A percentile compares a stretch with the other conserved stretches of the same genome.
Evolutionary conservation across 2,888 invertebrate genomes (phyloP).

Genomic region (Caenorhabditis plicata): DNA sequence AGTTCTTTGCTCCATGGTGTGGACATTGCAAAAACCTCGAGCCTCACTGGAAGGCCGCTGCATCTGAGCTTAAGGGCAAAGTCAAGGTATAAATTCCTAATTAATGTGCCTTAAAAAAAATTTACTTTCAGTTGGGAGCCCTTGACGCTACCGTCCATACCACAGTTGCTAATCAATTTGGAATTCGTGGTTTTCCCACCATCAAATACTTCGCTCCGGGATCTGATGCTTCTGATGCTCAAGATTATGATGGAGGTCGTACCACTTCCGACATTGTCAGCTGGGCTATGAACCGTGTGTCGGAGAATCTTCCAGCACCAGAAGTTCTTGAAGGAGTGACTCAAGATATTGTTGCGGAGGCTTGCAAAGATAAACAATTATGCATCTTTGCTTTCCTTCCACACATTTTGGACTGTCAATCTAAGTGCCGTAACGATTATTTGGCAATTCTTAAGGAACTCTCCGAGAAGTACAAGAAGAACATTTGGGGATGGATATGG

Average conservation of each 20-base stretch:
- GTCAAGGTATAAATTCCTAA: too few relatives aligned
- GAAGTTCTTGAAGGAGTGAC: constrained; percentile 77
- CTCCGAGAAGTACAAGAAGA: constrained; percentile 88
- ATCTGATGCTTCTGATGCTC: constrained; percentile 68
- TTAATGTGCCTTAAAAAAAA: too few relatives aligned
- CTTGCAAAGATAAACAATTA: constrained; percentile 80
- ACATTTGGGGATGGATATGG: constrained; percentile 97
- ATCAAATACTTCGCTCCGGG: constrained; percentile 78
- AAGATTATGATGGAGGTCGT: constrained; percentile 90
- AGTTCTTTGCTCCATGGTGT: constrained; percentile 88
- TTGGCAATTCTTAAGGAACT: constrained; percentile 76
- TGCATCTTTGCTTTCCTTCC: constrained; percentile 90
- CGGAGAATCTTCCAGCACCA: constrained; percentile 86
- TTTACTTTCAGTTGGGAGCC: constrained; percentile 81
- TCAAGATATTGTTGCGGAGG: constrained; percentile 72
- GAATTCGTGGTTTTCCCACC: constrained; percentile 88
- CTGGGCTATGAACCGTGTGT: constrained; percentile 74
- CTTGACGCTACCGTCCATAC: constrained; percentile 91
- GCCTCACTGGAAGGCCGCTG: constrained; percentile 94
- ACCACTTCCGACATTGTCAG: constrained; percentile 83
- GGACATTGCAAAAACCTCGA: constrained; percentile 94
- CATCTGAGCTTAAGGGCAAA: constrained; percentile 90
- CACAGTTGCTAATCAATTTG: constrained; percentile 79
- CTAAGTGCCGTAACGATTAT: constrained; percentile 86
- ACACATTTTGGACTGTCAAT: constrained; percentile 92